Evolutionary conservation across 2,113 vertebrate species (phyloP), one percentile per base, ranked within the genome.

Genomic region (Mus spicilegus): DNA sequence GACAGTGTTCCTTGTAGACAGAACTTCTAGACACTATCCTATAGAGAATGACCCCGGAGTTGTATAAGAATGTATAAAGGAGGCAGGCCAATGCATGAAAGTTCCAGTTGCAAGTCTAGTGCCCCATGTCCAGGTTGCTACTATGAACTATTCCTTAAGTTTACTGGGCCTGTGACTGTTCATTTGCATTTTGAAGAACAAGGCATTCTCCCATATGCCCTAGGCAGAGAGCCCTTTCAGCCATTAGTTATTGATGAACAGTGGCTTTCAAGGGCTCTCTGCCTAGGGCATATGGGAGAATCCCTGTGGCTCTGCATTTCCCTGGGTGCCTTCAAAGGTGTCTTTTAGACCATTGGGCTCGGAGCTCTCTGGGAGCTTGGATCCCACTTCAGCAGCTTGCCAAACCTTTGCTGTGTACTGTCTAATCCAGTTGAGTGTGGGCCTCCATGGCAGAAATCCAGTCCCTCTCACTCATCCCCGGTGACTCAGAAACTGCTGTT

Each of bases 201-300:
- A 20, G n/a, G n/a, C n/a, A n/a, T n/a, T n/a, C n/a, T n/a, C n/a
- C n/a, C n/a, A n/a, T n/a, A n/a, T n/a, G n/a, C n/a, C n/a, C n/a
- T n/a, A n/a, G n/a, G n/a, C n/a, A n/a, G n/a, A n/a, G n/a, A n/a
- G n/a, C 70, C 10, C 56, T 67, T 14, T 0, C 61, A n/a, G 42
- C 10, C 58, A 58, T n/a, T 81, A 36, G 78, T 81, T 56, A 36
- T 11, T 81, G 19, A n/a, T 63, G 16, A n/a, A 14, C 67, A 72
- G 24, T 0, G 7, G 2, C 24, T 69, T 61, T 65, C 20, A 4
- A 58, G 61, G 2, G 1, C 9, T 54, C 12, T 54, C 65, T n/a
- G 0, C 2, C 1, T 36, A 28, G 2, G 13, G 10, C 33, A 14
- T 5, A 30, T 1, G 16, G 46, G 51, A 82, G 19, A 42, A 0